Conservation (phyloP, 2,797 vertebrate genomes). For the Cirrhinus mrigala region DNA sequence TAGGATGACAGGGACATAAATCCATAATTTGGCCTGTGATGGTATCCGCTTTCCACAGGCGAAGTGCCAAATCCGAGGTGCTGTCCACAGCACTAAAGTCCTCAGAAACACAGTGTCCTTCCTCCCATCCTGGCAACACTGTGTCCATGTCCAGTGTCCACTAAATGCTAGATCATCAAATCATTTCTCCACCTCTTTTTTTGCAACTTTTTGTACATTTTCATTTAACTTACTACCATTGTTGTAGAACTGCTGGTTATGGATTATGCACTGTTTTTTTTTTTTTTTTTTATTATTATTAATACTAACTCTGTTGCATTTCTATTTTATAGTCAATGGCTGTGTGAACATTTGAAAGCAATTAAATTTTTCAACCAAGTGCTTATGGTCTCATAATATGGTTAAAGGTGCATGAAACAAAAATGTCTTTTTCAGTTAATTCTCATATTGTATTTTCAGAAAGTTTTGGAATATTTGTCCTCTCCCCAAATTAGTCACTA, state of each 20-base stretch:
- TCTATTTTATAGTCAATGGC: background rate
- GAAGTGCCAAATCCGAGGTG: conserved; percentile 51
- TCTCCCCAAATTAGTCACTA: no score
- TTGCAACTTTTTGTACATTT: background rate
- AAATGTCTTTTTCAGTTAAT: background rate
- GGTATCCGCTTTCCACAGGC: conserved; percentile 47
- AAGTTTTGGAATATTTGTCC: no score
- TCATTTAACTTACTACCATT: background rate
- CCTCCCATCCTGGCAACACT: background rate
- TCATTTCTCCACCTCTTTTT: background rate
- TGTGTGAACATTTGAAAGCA: conserved; percentile 1
- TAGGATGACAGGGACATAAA: conserved; percentile 50
- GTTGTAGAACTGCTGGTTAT: background rate
- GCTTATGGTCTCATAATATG: background rate
- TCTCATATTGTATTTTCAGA: no score
- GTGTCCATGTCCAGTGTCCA: background rate
- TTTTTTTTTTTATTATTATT: no score
- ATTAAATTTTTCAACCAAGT: background rate
- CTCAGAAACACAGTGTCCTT: conserved; percentile 44
- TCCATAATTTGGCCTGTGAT: conserved; percentile 45
- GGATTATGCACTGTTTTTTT: background rate
- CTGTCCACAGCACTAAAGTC: conserved; percentile 44
- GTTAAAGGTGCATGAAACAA: background rate
- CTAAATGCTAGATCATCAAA: conserved; percentile 7
- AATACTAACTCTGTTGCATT: background rate